phyloP scores from a whole-genome alignment of 2,797 vertebrate genomes.

The Amniataba percoides region DNA sequence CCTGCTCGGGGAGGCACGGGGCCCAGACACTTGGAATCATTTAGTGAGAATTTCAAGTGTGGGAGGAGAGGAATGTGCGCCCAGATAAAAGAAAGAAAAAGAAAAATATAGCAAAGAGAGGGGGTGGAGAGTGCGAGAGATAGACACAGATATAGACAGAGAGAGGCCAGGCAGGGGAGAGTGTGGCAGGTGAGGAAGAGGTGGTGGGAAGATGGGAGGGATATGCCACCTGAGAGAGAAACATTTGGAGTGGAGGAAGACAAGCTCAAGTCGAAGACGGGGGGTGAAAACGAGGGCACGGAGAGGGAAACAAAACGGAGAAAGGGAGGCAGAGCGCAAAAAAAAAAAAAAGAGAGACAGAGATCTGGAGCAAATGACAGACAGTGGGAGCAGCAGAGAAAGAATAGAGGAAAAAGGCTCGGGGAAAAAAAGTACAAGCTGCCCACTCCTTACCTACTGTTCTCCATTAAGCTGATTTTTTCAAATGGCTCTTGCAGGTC shows the following conservation, averaged over 20 bases:
- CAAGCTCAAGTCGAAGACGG: slow-evolving; percentile 55
- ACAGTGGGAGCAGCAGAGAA: slow-evolving; percentile 76
- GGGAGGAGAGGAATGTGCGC: slow-evolving; percentile 89
- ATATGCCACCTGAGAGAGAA: slow-evolving; percentile 68
- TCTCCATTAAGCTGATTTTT: slow-evolving; percentile 87
- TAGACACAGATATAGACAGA: slow-evolving; percentile 76
- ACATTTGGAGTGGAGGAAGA: slow-evolving; percentile 71
- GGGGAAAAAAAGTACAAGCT: slow-evolving; percentile 75
- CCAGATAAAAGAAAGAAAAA: slow-evolving; percentile 88
- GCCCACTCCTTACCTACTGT: slow-evolving; percentile 87
- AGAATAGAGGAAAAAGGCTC: slow-evolving; percentile 71
- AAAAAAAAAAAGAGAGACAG: slow-evolving; percentile 38
- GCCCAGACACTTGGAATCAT: slow-evolving; percentile 90
- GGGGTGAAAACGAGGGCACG: slow-evolving; percentile 56
- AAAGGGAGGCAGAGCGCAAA: slow-evolving; percentile 52
- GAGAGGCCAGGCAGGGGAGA: slow-evolving; percentile 68
- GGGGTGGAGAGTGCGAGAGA: slow-evolving; percentile 77
- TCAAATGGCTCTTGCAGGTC: slow-evolving; percentile 88
- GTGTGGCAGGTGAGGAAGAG: slow-evolving; percentile 73
- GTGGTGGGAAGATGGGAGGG: slow-evolving; percentile 59
- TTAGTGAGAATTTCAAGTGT: slow-evolving; percentile 88
- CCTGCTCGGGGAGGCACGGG: slow-evolving; percentile 79
- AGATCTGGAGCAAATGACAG: slow-evolving; percentile 77
- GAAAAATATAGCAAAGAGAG: slow-evolving; percentile 83
- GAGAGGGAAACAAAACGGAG: slow-evolving; percentile 56